A percentile compares a stretch with the other conserved stretches of the same genome.
phyloP scores from a whole-genome alignment of 2,797 vertebrate genomes.

The Sebastes taczanowskii region DNA sequence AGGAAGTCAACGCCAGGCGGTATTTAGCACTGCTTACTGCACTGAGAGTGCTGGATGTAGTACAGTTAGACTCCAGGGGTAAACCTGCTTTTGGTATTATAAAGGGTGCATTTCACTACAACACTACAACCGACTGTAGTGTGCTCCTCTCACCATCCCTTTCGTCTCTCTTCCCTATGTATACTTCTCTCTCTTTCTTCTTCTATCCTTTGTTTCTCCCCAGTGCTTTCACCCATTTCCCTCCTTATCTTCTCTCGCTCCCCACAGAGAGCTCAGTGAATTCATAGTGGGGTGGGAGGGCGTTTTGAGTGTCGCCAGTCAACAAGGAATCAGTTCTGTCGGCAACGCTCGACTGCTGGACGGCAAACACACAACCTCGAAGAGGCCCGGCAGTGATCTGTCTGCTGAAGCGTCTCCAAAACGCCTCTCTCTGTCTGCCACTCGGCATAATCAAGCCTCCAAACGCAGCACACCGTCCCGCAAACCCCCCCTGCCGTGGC shows the following conservation, averaged over 20 bases:
- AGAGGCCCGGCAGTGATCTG: slow-evolving; percentile 55
- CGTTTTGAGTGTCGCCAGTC: slow-evolving; percentile 48
- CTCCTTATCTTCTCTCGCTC: slow-evolving; percentile 11
- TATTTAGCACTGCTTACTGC: background rate
- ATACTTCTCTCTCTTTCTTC: background rate
- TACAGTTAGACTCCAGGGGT: background rate
- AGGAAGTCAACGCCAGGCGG: slow-evolving; percentile 4
- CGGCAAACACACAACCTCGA: slow-evolving; percentile 45
- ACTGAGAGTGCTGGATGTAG: background rate
- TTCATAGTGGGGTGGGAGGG: background rate
- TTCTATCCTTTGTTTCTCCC: slow-evolving; percentile 1
- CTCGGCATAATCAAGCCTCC: slow-evolving; percentile 64
- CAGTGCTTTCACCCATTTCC: slow-evolving; percentile 1
- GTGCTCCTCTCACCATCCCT: background rate
- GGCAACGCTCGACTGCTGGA: slow-evolving; percentile 55
- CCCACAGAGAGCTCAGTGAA: slow-evolving; percentile 29
- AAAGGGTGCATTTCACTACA: background rate
- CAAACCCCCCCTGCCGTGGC: slow-evolving; percentile 34
- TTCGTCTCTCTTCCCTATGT: background rate
- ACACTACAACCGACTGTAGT: background rate
- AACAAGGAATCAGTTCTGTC: slow-evolving; percentile 60
- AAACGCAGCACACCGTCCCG: slow-evolving; percentile 33
- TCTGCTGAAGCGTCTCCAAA: slow-evolving; percentile 60
- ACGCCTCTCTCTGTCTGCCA: slow-evolving; percentile 58
- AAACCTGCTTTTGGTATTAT: background rate